These are phyloP conservation scores for Epinotia brunnichana DNA, from an alignment of 2,888 invertebrate genomes.

Conservation along the genomic window DNA sequence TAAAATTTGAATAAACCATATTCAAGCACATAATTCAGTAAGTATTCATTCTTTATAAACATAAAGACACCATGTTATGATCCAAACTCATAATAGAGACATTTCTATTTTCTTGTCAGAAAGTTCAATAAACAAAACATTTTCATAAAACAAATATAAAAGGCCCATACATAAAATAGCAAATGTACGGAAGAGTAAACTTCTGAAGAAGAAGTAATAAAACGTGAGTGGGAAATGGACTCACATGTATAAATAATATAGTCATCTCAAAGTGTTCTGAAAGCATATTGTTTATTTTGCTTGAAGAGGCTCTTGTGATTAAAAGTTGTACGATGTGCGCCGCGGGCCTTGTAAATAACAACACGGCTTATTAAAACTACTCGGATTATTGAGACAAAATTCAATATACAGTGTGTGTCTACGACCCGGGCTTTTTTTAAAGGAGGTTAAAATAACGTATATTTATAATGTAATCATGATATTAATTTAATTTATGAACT, in stretches of 20 bases:
- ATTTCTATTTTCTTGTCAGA: neutral
- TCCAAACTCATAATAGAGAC: neutral
- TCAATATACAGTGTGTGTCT: too few relatives aligned
- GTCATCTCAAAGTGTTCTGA: slow-evolving; percentile 8
- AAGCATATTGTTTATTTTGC: slow-evolving; percentile 12
- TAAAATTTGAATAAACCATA: too few relatives aligned
- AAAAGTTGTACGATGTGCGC: neutral
- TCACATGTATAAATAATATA: slow-evolving; percentile 11
- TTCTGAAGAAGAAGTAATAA: slow-evolving; percentile 29
- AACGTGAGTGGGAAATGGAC: slow-evolving; percentile 28
- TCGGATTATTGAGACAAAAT: too few relatives aligned
- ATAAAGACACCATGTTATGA: neutral
- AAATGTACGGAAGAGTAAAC: slow-evolving; percentile 13
- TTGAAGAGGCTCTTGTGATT: neutral
- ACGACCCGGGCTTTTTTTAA: too few relatives aligned
- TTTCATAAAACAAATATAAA: slow-evolving; percentile 12
- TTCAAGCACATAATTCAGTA: too few relatives aligned
- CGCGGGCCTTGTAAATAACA: neutral
- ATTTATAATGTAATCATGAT: too few relatives aligned
- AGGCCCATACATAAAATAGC: slow-evolving; percentile 12
- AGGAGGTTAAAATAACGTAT: too few relatives aligned
- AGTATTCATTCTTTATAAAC: too few relatives aligned
- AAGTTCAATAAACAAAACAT: slow-evolving; percentile 5
- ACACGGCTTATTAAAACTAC: too few relatives aligned
- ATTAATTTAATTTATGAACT: too few relatives aligned